phyloP scores from a whole-genome alignment of 2,113 vertebrate genomes.

The Falco punctatus region DNA sequence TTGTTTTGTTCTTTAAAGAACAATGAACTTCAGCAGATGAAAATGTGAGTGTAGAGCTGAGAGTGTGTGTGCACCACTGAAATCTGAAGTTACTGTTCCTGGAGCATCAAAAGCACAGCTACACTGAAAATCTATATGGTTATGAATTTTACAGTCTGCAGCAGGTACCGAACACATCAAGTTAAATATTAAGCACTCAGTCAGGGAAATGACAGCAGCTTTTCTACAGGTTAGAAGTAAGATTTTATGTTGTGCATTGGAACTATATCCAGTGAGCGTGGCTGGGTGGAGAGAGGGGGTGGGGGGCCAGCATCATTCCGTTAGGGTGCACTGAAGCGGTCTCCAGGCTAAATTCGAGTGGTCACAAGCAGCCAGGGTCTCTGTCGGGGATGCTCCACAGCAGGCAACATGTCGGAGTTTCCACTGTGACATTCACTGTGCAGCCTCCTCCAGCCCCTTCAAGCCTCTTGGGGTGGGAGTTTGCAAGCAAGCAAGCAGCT shows the following conservation, averaged over 20 bases:
- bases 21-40: background rate
- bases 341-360: accelerated
- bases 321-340: background rate
- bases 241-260: background rate
- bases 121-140: background rate
- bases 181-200: conserved; percentile 1
- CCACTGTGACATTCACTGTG: background rate
- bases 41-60: background rate
- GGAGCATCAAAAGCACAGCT: background rate
- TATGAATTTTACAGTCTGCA: background rate
- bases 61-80: background rate
- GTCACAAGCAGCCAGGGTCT: accelerated
- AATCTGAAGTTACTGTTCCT: background rate
- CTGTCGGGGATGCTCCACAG: background rate
- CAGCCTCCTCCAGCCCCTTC: background rate
- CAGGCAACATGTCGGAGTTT: background rate
- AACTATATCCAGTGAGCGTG: background rate
- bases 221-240: background rate
- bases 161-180: background rate
- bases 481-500: background rate
- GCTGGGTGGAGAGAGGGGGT: background rate
- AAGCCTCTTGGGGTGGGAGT: background rate
- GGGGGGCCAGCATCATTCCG: background rate
- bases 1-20: background rate
- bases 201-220: background rate